Evolutionary conservation across 2,797 vertebrate species (phyloP), one percentile per base, ranked within the genome.

Genomic region (Halcyon chelicuti): DNA sequence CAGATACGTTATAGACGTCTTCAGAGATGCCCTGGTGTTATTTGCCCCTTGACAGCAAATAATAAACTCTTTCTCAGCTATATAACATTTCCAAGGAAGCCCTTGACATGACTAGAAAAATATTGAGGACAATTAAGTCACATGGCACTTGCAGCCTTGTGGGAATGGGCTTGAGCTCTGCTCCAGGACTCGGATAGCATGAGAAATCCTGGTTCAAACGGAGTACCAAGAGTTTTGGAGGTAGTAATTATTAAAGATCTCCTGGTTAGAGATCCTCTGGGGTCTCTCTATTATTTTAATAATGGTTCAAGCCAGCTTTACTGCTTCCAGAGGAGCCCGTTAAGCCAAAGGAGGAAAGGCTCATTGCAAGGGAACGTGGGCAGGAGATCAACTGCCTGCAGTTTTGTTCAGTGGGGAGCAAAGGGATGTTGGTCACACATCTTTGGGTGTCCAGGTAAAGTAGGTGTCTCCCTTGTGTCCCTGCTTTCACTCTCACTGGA

Each of bases 31-130:
- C 89, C 89, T 33, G 75, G 89, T 84, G 82, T 94, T 94, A 85
- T 81, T 88, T 94, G 78, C 80, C 78, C 88, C 91, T 46, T 92
- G 93, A 95, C 87, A 94, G 91, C 89, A 80, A 82, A 88, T 93
- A 96, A 95, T 94, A 95, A 97, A 95, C 86, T 88, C 86, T 87
- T 95, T 94, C 91, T 92, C 78, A 78, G 95, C 88, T 92, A 70
- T 84, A 84, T 74, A 95, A 86, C 86, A 94, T 93, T 96, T 92
- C 60, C 33, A 83, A 95, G 85, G 94, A 95, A 96, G 86, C 54
- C 42, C 58, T 82, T 95, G 94, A 93, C 20, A 2, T 65, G 74
- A 70, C 58, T 67, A 61, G 87, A 81, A 94, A 94, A 95, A 93
- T 71, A 93, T 70, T 8, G 62, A 80, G 88, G 94, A 86, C 90